Base-by-base conservation (phyloP, 2,888 invertebrate genomes). In the Hyalella azteca region DNA sequence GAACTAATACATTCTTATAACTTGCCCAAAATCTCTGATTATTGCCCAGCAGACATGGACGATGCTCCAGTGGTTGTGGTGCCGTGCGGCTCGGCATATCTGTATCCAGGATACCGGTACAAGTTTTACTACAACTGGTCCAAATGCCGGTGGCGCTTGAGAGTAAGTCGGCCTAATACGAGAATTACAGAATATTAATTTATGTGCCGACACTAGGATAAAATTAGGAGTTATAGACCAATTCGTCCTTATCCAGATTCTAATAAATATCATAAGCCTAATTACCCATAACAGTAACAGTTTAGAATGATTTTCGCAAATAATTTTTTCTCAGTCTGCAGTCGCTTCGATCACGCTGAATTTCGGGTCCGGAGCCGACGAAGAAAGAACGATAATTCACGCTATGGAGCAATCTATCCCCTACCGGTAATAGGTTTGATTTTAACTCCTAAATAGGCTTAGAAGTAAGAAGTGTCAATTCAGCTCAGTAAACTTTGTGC, bases 361-460 rank as follows among this genome's bases (percentile, higher is more conserved):
- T 29, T 54, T 54, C 19, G 26, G 11, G 9, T 26, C 29, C 13
- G 54, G 54, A 26, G 54, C 26, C 1, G 26, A 26, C 9, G 54
- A 54, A 54, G 54, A 13, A 54, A 22, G 29, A 54, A 26, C 29
- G 22, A 22, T 26, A 29, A 26, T 54, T 26, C 54, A 54, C 22
- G 54, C 54, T 2, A 4, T 15, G 54, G 26, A 54, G 22, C 1
- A 26, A 26, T n/a, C 29, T 22, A 11, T 54, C 26, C 22, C 4
- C 26, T 54, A 54, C 54, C 54, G 54, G 54, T 54, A 26, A 54
- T n/a, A n/a, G n/a, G n/a, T n/a, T n/a, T n/a, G n/a, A n/a, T n/a
- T n/a, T n/a, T n/a, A n/a, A n/a, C n/a, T n/a, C n/a, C n/a, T n/a
- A n/a, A n/a, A n/a, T n/a, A n/a, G n/a, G n/a, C n/a, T n/a, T n/a